Evolutionary conservation across 1,140 invertebrate species (phyloP), one percentile per base, ranked within the genome.

Genomic region (Holotrichia oblita): DNA sequence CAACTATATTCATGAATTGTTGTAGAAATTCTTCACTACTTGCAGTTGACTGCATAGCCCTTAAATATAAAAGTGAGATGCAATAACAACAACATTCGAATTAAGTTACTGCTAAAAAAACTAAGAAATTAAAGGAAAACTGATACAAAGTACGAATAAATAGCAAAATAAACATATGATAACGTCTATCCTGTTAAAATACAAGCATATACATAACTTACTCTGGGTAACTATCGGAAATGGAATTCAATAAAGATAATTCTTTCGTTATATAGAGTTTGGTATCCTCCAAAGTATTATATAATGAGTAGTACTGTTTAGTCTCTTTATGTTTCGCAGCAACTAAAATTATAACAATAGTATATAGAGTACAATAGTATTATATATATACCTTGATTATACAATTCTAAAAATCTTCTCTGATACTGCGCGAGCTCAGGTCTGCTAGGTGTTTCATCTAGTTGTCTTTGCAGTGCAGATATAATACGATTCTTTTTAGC

Each of bases 341-440:
- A 85, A 99, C 97, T 98, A 86, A 78, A 92, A 91, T 9, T n/a
- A 2, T 0, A 17, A 34, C 27, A 78, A 84, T 81, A 83, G 64
- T 22, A 22, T 76, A 34, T 34, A 34, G 27, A 34, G 27, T 34
- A 34, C 27, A 34, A 2, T 2, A 34, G 27, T 34, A 34, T 1
- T 34, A 20, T 6, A 74, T 17, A 79, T 64, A 48, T 86, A 97
- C 96, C 94, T 93, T 98, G 97, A 89, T 97, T 98, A 86, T 98
- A 98, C 0, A 99, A 90, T 89, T 99, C 98, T 81, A 99, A 91
- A 88, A 99, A 99, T 82, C 98, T 89, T 83, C 95, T 91, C 85
- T 99, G 97, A 88, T 99, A 99, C 85, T 99, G 98, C 69, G 94
- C 92, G 20, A 99, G 88, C 87, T 99, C 98, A 0, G 95, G 95